A percentile compares a stretch with the other conserved stretches of the same genome.
Evolutionary conservation across 2,797 vertebrate genomes (phyloP).

Genomic region (Pristis pectinata): DNA sequence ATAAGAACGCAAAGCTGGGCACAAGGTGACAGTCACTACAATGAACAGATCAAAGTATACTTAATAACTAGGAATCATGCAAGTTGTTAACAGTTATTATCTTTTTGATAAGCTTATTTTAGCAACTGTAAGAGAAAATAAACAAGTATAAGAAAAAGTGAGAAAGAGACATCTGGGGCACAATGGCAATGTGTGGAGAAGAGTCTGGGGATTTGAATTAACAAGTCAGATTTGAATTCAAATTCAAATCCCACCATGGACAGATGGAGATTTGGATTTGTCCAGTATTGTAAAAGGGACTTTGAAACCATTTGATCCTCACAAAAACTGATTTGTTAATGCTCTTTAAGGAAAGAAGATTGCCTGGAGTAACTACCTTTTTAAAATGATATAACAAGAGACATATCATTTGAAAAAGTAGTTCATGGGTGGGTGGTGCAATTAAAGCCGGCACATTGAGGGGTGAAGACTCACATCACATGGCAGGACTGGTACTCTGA

Average conservation of each 20-base stretch:
- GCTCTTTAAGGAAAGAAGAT: background rate
- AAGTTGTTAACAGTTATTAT: background rate
- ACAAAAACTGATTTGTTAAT: background rate
- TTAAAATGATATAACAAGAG: too few species aligned
- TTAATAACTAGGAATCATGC: background rate
- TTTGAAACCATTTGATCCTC: too few species aligned
- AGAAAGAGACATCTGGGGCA: background rate
- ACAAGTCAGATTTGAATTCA: background rate
- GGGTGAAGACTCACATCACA: too few species aligned
- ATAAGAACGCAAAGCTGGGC: background rate
- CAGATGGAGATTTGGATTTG: background rate
- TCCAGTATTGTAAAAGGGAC: background rate
- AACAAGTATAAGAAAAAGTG: background rate
- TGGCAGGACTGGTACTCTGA: too few species aligned
- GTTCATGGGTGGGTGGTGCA: too few species aligned
- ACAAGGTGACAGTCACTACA: background rate
- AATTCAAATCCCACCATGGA: background rate
- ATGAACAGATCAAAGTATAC: background rate
- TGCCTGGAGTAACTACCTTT: background rate
- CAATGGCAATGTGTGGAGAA: background rate
- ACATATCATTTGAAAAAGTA: too few species aligned
- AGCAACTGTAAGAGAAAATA: background rate
- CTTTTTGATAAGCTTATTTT: background rate
- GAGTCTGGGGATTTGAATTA: background rate
- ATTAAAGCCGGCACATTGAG: too few species aligned